Evolutionary conservation across 2,888 invertebrate genomes (phyloP), one percentile per base, ranked within the genome.

Genomic region (Dugesia japonica): DNA sequence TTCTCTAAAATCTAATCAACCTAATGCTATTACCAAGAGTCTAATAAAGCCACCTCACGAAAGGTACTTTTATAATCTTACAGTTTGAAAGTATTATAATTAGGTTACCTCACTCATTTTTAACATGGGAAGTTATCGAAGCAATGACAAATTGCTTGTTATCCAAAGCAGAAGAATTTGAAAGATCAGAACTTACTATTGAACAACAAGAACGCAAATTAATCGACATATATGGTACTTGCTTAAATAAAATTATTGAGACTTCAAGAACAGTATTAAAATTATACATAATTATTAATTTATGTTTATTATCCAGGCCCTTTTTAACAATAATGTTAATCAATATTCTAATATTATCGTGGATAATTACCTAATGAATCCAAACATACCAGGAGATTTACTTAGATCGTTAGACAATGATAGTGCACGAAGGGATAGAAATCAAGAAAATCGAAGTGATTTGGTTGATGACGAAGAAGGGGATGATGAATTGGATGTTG

Each of bases 151-250:
- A 56, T 56, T 56, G 56, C n/a, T 13, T 56, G 56, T 56, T 56
- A 56, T 56, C 56, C 4, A 56, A 56, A n/a, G 56, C 56, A n/a
- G 56, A 56, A 56, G 56, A 56, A 56, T 56, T 56, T 56, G 56
- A 56, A 23, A 4, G 56, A 56, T 56, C 56, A 13, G 56, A 56
- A 56, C 56, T 56, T 20, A 56, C 20, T n/a, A n/a, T 56, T 1
- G 56, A 56, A 56, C 56, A 56, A 56, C 56, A 56, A 56, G 56
- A 56, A n/a, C n/a, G 56, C 4, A 56, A 56, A 56, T n/a, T 56
- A 13, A 56, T 56, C 23, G 56, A 56, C 7, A 56, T 56, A 4
- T 56, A 56, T 56, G 56, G 56, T 13, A 56, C 56, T 56, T 56
- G 56, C 17, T n/a, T 56, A 7, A 56, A 56, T 56, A 56, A 56